A percentile compares a stretch with the other conserved stretches of the same genome.
These are phyloP conservation scores for Myoxocephalus aenaeus DNA, from an alignment of 2,797 vertebrate species.

Conservation along the genomic window DNA sequence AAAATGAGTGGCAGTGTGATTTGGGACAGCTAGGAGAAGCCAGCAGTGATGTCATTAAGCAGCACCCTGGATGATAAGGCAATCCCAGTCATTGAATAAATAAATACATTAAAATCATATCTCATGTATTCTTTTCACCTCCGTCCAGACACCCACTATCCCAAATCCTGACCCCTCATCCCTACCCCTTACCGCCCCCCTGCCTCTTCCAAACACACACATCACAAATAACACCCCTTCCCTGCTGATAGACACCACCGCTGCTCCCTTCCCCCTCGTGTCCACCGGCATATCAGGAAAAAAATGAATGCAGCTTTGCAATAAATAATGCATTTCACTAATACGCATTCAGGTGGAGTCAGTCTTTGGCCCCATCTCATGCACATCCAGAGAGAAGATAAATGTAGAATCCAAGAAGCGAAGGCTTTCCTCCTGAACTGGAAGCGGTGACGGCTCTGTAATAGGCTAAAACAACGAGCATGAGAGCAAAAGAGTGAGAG, in stretches of 20 bases:
- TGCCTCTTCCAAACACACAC: constrained; percentile 52
- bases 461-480: constrained; percentile 87
- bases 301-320: constrained; percentile 78
- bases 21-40: constrained; percentile 80
- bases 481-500: constrained; percentile 77
- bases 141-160: constrained; percentile 70
- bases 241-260: constrained; percentile 61
- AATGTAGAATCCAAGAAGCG: constrained; percentile 69
- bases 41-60: constrained; percentile 84
- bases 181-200: constrained; percentile 38
- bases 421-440: constrained; percentile 76
- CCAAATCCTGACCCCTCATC: constrained; percentile 81
- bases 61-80: constrained; percentile 80
- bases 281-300: constrained; percentile 69
- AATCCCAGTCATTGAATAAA: constrained; percentile 82
- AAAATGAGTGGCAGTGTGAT: constrained; percentile 76
- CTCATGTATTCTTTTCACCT: constrained; percentile 84
- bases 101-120: constrained; percentile 87
- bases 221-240: constrained; percentile 70
- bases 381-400: constrained; percentile 63
- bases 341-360: constrained; percentile 83
- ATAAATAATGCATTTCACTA: constrained; percentile 89
- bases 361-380: constrained; percentile 73
- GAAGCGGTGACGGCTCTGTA: constrained; percentile 85
- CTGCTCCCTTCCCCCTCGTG: constrained; percentile 69